Conservation (phyloP, 1,140 invertebrate genomes). For the Drosophila cardini region DNA sequence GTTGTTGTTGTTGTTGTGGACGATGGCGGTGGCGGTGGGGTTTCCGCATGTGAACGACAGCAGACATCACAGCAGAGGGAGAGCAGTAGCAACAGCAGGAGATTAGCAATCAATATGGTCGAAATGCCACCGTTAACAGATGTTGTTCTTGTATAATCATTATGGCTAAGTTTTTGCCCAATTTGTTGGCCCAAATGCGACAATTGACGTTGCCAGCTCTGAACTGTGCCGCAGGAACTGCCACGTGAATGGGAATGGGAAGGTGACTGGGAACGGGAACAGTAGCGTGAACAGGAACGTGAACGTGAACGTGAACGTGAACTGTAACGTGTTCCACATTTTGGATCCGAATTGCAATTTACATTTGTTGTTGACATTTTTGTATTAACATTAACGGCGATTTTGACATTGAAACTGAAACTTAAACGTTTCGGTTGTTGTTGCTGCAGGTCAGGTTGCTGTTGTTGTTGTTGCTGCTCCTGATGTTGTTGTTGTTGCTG, state of each 20-base stretch:
- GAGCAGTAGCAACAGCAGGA: slow-evolving; percentile 59
- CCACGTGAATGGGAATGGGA: not conserved
- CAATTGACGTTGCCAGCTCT: slow-evolving; percentile 51
- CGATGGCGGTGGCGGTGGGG: slow-evolving; percentile 14
- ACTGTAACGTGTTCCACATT: not conserved
- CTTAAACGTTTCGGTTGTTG: slow-evolving; percentile 53
- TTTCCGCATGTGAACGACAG: slow-evolving; percentile 53
- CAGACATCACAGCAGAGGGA: slow-evolving; percentile 72
- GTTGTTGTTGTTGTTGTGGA: slow-evolving; percentile 10
- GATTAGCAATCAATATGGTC: slow-evolving; percentile 55
- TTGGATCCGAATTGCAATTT: slow-evolving; percentile 8
- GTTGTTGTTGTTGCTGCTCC: slow-evolving; percentile 2
- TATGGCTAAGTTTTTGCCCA: slow-evolving; percentile 21
- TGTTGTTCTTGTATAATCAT: not conserved
- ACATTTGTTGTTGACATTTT: slow-evolving; percentile 59
- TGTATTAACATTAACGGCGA: slow-evolving; percentile 73
- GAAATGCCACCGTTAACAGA: slow-evolving; percentile 55
- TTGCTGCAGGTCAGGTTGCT: slow-evolving; percentile 11
- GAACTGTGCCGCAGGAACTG: slow-evolving; percentile 20
- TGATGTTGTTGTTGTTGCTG: slow-evolving; percentile 39
- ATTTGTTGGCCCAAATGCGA: slow-evolving; percentile 44
- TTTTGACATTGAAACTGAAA: slow-evolving; percentile 74
- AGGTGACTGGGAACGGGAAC: not conserved
- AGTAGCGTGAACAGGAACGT: not conserved
- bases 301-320: not conserved